Conservation (phyloP, 2,797 vertebrate species). For the Oreortyx pictus region DNA sequence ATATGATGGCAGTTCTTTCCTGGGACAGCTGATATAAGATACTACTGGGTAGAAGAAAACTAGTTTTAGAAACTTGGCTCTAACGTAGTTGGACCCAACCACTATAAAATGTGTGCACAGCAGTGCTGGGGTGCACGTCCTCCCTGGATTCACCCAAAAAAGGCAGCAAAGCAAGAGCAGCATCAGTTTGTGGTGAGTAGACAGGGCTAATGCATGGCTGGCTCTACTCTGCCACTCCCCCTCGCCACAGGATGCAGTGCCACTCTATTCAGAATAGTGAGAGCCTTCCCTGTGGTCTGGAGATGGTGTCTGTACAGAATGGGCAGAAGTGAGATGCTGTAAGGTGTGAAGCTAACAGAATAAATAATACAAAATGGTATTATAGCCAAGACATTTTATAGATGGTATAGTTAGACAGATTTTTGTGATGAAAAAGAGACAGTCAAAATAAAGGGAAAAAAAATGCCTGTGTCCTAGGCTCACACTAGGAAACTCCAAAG, state of each 20-base stretch:
- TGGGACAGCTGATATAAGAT: background rate
- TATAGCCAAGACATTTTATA: too few species aligned
- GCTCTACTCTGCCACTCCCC: background rate
- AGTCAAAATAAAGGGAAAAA: too few species aligned
- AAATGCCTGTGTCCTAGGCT: too few species aligned
- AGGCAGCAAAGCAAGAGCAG: background rate
- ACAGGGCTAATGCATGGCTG: background rate
- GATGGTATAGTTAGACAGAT: too few species aligned
- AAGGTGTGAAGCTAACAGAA: too few species aligned
- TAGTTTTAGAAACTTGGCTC: background rate
- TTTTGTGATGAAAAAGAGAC: too few species aligned
- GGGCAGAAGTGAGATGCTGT: background rate
- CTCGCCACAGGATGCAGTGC: background rate
- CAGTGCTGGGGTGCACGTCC: fast-evolving
- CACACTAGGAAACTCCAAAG: too few species aligned
- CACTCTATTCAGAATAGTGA: background rate
- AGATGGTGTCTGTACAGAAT: background rate
- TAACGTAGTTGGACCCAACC: background rate
- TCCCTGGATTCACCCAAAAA: background rate
- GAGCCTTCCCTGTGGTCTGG: background rate
- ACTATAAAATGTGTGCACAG: fast-evolving
- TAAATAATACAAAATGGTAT: too few species aligned
- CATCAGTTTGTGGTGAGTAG: fast-evolving
- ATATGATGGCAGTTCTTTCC: background rate
- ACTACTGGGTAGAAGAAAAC: background rate